Conservation (phyloP, 2,888 invertebrate genomes). For the Cheilosia pagana region DNA sequence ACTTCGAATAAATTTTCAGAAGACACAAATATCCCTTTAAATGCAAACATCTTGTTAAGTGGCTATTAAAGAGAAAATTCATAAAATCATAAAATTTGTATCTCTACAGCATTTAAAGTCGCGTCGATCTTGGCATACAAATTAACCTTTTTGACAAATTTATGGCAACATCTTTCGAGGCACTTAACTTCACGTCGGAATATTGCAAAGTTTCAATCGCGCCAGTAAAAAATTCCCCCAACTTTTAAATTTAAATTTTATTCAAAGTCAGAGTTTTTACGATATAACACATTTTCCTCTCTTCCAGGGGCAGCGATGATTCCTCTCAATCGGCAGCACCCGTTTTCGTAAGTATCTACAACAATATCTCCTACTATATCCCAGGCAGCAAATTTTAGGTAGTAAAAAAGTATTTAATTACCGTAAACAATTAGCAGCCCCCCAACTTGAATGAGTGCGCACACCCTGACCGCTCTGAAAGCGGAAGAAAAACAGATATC, state of each 20-base stretch:
- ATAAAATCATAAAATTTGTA: conserved; percentile 1
- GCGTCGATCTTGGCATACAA: conserved; percentile 13
- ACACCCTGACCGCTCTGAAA: conserved; percentile 23
- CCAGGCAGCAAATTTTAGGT: conserved; percentile 5
- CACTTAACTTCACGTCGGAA: conserved; percentile 35
- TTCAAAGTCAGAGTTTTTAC: conserved; percentile 38
- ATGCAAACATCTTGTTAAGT: too few species aligned
- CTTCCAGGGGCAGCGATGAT: conserved; percentile 78
- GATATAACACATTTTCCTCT: conserved; percentile 43
- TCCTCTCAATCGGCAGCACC: conserved; percentile 78
- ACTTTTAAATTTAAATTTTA: conserved; percentile 19
- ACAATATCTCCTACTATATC: conserved; percentile 9
- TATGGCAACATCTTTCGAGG: conserved; percentile 28
- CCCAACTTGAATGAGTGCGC: conserved; percentile 8
- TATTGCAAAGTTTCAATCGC: conserved; percentile 46
- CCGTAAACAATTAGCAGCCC: conserved; percentile 59
- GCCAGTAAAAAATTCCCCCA: conserved; percentile 23
- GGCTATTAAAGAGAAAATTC: neutral
- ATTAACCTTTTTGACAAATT: conserved; percentile 63
- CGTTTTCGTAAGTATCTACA: conserved; percentile 78
- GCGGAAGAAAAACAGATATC: neutral
- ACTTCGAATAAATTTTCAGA: too few species aligned
- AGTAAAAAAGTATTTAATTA: conserved; percentile 50
- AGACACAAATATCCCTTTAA: too few species aligned
- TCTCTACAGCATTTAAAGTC: neutral